Base-by-base conservation (phyloP, 2,113 vertebrate genomes). In the Protobothrops flavoviridis region DNA sequence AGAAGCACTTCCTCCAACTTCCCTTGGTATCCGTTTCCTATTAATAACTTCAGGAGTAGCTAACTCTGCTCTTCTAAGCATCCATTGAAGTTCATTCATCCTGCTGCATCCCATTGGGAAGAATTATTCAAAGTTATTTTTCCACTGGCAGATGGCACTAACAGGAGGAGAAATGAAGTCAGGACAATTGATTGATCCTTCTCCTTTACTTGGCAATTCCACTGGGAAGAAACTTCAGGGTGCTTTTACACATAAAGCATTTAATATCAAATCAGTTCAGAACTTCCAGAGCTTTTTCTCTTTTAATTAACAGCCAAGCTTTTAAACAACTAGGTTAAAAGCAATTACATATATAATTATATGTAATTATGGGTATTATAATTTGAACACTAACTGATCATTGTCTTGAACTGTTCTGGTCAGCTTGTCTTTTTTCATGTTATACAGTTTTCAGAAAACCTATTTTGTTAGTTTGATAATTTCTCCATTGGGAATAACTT, bases 221-320 rank as follows among this genome's bases (percentile, higher is more conserved):
- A 74, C n/a, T 39, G 69, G 5, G 13, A 74, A 74, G 64, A 74
- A 74, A 33, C 64, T 48, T 90, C 59, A 20, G 43, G 23, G 15
- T 90, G 26, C 26, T 50, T 64, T 90, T 45, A 12, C 17, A 52
- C 45, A 90, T 87, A 4, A 61, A 61, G 55, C 48, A 50, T 4
- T 48, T 69, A 88, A 57, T 33, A 20, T 52, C 26, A 89, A 48
- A 59, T 59, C 64, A 48, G 3, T 45, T 85, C 88, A 90, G 1
- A 23, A n/a, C 26, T 56, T 39, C 17, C 50, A 39, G 50, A 69
- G 39, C 1, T 39, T 94, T 93, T 39, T 86, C 3, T 93, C 64
- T 86, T 91, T 94, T 57, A 88, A 69, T 94, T 95, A 59, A 90
- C 90, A 50, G 86, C 53, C 29, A 92, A 23, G 11, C 2, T 93